phyloP scores from a whole-genome alignment of 2,888 invertebrate species.

The Pseudolycoriella hygida region DNA sequence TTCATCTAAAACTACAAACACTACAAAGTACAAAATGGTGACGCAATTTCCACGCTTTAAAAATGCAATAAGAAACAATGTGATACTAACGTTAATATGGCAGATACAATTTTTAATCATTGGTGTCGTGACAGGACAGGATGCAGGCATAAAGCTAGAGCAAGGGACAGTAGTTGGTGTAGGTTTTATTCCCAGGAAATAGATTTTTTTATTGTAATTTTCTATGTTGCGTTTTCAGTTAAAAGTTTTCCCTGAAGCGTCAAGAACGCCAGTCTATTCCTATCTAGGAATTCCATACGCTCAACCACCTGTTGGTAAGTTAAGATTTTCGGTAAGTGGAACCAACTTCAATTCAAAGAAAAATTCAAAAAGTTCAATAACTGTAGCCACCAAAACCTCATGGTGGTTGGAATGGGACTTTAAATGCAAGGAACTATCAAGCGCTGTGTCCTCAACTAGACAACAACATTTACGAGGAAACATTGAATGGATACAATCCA shows the following conservation, averaged over 20 bases:
- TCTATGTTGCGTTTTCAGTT: slow-evolving; percentile 30
- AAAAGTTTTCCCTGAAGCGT: slow-evolving; percentile 44
- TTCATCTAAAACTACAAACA: too few relatives aligned
- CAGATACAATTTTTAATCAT: too few relatives aligned
- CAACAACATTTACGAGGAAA: slow-evolving; percentile 26
- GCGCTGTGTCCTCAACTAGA: slow-evolving; percentile 48
- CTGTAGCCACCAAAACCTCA: slow-evolving; percentile 46
- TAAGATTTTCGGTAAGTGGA: slow-evolving; percentile 58
- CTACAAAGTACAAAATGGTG: too few relatives aligned
- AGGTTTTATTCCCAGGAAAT: slow-evolving; percentile 1
- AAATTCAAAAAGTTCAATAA: too few relatives aligned
- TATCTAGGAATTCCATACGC: slow-evolving; percentile 71
- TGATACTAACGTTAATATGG: too few relatives aligned
- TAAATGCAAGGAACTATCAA: slow-evolving; percentile 48
- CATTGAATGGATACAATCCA: slow-evolving; percentile 12
- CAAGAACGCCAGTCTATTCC: slow-evolving; percentile 42
- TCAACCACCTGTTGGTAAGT: slow-evolving; percentile 50
- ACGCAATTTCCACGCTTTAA: too few relatives aligned
- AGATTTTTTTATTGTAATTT: not conserved
- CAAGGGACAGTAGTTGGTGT: slow-evolving; percentile 8
- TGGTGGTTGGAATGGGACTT: slow-evolving; percentile 45
- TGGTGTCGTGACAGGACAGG: not conserved
- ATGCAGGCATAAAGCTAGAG: slow-evolving; percentile 6
- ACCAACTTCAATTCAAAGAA: too few relatives aligned
- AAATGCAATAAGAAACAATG: too few relatives aligned